phyloP scores from a whole-genome alignment of 2,113 vertebrate species.

The Axis porcinus region DNA sequence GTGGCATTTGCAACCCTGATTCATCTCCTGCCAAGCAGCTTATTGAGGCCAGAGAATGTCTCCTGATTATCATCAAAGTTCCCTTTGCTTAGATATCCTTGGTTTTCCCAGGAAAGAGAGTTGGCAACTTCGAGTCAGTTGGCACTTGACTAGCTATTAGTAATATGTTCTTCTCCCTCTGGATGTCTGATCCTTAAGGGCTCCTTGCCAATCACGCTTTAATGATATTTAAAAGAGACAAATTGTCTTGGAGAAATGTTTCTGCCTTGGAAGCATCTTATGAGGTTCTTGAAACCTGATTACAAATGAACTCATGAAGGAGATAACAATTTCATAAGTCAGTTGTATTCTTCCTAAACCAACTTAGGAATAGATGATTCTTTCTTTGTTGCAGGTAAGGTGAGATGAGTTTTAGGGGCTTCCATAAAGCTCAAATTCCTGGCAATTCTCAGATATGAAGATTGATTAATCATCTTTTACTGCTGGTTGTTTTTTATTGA shows the following conservation, averaged over 20 bases:
- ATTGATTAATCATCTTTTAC: not conserved
- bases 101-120: slow-evolving; percentile 35
- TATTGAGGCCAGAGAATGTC: slow-evolving; percentile 3
- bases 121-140: slow-evolving; percentile 47
- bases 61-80: slow-evolving; percentile 22
- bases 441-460: not conserved
- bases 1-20: slow-evolving; percentile 1
- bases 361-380: not conserved
- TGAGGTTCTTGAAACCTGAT: slow-evolving; percentile 55
- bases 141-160: slow-evolving; percentile 45
- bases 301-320: slow-evolving; percentile 58
- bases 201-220: slow-evolving; percentile 47
- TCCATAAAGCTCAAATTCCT: not conserved
- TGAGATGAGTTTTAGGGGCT: not conserved
- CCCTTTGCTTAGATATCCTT: slow-evolving; percentile 30
- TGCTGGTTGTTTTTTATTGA: not conserved
- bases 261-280: slow-evolving; percentile 46
- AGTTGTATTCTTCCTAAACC: not conserved
- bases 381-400: not conserved
- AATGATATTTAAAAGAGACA: slow-evolving; percentile 62
- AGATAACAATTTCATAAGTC: slow-evolving; percentile 40
- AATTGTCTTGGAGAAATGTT: slow-evolving; percentile 64
- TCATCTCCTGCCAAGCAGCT: slow-evolving; percentile 24
- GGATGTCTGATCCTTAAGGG: slow-evolving; percentile 22
- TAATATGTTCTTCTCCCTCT: slow-evolving; percentile 48